Conservation (phyloP, 2,888 invertebrate genomes). For the Lochmaea crataegi region DNA sequence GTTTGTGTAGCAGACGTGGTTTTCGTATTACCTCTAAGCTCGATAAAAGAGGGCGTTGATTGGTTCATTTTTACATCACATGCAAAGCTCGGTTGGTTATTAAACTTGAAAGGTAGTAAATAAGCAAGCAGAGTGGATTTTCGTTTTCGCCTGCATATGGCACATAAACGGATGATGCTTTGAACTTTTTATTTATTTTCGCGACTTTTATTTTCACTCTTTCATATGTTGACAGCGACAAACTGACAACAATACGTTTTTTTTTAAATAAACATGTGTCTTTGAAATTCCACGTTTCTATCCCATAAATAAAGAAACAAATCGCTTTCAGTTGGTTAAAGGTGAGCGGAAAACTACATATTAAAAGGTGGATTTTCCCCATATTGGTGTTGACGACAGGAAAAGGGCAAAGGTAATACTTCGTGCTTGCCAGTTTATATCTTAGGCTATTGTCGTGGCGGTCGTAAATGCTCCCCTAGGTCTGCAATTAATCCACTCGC, state of each 20-base stretch:
- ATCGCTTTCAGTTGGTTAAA: conserved; percentile 20
- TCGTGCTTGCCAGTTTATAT: conserved; percentile 57
- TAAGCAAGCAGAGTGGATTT: conserved; percentile 60
- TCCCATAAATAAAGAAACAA: conserved; percentile 38
- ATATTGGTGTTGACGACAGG: conserved; percentile 61
- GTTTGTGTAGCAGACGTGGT: conserved; percentile 49
- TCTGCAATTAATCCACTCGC: conserved; percentile 62
- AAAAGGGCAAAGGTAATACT: conserved; percentile 57
- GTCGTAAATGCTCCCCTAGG: conserved; percentile 61
- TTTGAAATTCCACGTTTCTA: not conserved
- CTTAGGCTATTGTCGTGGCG: conserved; percentile 60
- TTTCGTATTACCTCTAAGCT: conserved; percentile 55
- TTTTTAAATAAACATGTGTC: no score
- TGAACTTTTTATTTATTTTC: conserved; percentile 57
- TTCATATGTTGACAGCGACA: not conserved
- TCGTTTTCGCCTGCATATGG: conserved; percentile 60
- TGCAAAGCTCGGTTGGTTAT: conserved; percentile 54
- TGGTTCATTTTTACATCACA: conserved; percentile 61
- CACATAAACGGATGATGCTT: conserved; percentile 59
- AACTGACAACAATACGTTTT: not conserved
- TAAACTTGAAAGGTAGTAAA: conserved; percentile 57
- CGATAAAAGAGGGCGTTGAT: conserved; percentile 60
- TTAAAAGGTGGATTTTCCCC: conserved; percentile 53
- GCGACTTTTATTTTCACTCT: conserved; percentile 20
- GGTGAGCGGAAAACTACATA: conserved; percentile 39